Evolutionary conservation across 2,888 invertebrate genomes (phyloP), one percentile per base, ranked within the genome.

Genomic region (Ectemnius cavifrons): DNA sequence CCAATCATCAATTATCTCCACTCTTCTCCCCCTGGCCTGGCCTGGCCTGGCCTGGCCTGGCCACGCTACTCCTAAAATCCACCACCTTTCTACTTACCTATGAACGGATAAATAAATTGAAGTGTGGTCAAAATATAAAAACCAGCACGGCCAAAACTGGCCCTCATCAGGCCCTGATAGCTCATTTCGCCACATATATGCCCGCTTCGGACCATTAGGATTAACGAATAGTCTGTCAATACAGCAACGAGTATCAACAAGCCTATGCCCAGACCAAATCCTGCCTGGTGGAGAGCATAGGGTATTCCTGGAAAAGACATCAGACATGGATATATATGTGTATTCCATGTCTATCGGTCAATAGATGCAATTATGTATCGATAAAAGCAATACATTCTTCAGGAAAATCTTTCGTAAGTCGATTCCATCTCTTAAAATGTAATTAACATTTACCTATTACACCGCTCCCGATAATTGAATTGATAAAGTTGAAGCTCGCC

Each of bases 401-500:
- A 8, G 8, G 11, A 37, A 4, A 37, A 4, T 37, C 37, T 37
- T 37, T 6, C 37, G 1, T 37, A 6, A 11, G 11, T 37, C 8
- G 5, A 6, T 37, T 11, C 37, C 3, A 37, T 6, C 37, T 37
- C 37, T 8, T 37, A 0, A 37, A 37, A 37, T 8, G 0, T 8
- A 4, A 11, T 37, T 6, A 11, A 37, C 8, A 80, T 91, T 91
- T 90, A 94, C 96, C 96, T 86, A 97, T 96, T 68, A 97, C 95
- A 77, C 97, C 96, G 86, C 96, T 96, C 72, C 97, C 97, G 79
- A 97, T 95, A 88, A 97, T 97, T 63, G 96, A 96, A 92, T 97
- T 97, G 88, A 97, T 96, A 91, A 96, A 96, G 92, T 97, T 97
- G 91, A 96, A 96, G 91, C 95, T 95, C 78, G 96, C 95, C 91